These are phyloP conservation scores for Smutsia temminckii DNA, from an alignment of 2,797 vertebrate species.

Conservation along the genomic window DNA sequence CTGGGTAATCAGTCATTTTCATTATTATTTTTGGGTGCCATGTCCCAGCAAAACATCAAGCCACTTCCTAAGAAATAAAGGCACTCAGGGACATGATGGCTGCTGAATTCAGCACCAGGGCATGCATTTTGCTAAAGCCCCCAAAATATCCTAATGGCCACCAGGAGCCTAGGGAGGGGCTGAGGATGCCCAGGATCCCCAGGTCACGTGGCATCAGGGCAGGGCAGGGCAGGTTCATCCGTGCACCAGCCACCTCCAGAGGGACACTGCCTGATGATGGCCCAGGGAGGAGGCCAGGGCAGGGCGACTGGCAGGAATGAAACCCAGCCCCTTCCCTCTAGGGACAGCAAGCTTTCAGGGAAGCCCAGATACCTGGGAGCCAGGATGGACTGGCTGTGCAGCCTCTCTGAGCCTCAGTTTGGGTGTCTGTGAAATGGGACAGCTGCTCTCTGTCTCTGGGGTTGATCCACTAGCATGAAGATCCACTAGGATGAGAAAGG, in stretches of 20 bases:
- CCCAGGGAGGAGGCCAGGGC: background rate
- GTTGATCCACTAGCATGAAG: background rate
- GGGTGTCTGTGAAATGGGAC: background rate
- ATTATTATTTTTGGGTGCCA: constrained; percentile 40
- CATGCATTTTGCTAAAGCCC: background rate
- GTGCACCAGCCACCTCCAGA: background rate
- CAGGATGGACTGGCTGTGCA: too few relatives aligned
- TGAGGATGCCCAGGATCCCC: background rate
- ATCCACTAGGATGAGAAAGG: background rate
- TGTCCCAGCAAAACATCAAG: background rate
- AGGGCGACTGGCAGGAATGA: background rate
- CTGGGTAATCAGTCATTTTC: constrained; percentile 18
- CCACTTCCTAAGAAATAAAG: constrained; percentile 36
- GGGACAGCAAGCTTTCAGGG: background rate
- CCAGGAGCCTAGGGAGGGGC: background rate
- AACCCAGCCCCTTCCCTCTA: background rate
- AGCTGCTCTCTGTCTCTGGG: background rate
- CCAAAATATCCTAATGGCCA: background rate
- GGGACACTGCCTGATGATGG: background rate
- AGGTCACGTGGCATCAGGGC: background rate
- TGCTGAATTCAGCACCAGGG: background rate
- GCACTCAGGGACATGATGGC: background rate
- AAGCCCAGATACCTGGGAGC: background rate
- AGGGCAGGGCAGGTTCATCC: background rate
- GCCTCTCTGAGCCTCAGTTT: background rate